Conservation (phyloP, 2,888 invertebrate genomes). For the Conomelus anceps region DNA sequence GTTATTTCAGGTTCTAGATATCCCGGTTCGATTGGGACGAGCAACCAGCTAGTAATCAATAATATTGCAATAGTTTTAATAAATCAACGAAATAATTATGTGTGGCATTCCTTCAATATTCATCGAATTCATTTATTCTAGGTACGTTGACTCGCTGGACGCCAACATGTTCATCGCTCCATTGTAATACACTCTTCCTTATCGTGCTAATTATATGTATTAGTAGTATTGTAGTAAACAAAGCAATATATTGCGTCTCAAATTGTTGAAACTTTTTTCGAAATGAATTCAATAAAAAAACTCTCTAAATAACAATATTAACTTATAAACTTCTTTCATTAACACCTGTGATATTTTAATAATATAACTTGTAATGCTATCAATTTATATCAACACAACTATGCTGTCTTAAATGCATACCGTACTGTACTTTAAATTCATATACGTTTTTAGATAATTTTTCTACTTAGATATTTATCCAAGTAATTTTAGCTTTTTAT, state of each 20-base stretch:
- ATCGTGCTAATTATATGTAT: not conserved
- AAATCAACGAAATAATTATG: too few species aligned
- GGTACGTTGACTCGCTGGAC: slow-evolving; percentile 19
- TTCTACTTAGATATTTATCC: not conserved
- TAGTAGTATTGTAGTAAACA: not conserved
- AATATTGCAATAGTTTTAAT: too few species aligned
- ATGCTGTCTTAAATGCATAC: not conserved
- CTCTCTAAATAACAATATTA: not conserved
- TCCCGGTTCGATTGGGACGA: too few species aligned
- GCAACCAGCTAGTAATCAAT: too few species aligned
- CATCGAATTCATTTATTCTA: slow-evolving; percentile 11
- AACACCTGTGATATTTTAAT: not conserved
- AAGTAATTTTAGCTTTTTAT: not conserved
- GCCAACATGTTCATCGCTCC: slow-evolving; percentile 25
- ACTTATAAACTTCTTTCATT: not conserved
- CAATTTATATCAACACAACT: not conserved
- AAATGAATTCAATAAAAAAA: not conserved
- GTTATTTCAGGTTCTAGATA: too few species aligned
- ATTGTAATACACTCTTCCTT: slow-evolving; percentile 14
- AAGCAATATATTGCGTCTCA: not conserved
- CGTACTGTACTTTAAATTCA: not conserved
- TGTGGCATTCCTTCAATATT: too few species aligned
- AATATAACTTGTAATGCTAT: not conserved
- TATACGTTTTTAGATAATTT: not conserved
- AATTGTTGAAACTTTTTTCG: not conserved